phyloP scores from a whole-genome alignment of 2,797 vertebrate species.

The Sebastes cheni region DNA sequence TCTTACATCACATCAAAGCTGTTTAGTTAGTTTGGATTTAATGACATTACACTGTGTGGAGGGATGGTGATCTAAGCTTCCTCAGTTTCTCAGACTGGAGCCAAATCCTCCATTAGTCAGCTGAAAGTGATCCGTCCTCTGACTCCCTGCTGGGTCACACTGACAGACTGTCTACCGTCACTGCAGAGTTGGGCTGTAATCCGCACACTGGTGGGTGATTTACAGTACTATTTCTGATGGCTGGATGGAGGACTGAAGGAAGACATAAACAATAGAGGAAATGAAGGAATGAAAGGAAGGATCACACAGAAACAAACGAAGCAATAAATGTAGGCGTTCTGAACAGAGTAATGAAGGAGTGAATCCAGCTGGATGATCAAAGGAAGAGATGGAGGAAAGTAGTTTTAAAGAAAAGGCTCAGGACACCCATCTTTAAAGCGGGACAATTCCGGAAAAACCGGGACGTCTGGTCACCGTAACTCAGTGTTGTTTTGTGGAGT shows the following conservation, averaged over 20 bases:
- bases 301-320: not conserved
- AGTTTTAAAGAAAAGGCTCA: not conserved
- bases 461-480: too few relatives aligned
- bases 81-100: slow-evolving; percentile 19
- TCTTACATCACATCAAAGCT: not conserved
- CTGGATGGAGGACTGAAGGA: not conserved
- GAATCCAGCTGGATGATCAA: not conserved
- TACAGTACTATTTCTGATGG: not conserved
- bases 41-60: not conserved
- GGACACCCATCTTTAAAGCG: too few relatives aligned
- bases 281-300: not conserved
- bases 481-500: not conserved
- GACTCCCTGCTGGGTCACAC: slow-evolving; percentile 8
- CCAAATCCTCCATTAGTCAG: slow-evolving; percentile 48
- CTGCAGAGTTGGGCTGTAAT: not conserved
- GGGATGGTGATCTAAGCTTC: slow-evolving; percentile 9
- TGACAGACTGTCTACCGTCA: not conserved
- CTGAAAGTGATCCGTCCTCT: slow-evolving; percentile 7
- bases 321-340: not conserved
- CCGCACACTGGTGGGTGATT: not conserved
- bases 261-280: not conserved
- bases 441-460: too few relatives aligned
- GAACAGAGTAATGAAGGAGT: not conserved
- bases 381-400: not conserved
- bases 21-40: not conserved